phyloP scores from a whole-genome alignment of 2,113 vertebrate species.

The Mola mola region DNA sequence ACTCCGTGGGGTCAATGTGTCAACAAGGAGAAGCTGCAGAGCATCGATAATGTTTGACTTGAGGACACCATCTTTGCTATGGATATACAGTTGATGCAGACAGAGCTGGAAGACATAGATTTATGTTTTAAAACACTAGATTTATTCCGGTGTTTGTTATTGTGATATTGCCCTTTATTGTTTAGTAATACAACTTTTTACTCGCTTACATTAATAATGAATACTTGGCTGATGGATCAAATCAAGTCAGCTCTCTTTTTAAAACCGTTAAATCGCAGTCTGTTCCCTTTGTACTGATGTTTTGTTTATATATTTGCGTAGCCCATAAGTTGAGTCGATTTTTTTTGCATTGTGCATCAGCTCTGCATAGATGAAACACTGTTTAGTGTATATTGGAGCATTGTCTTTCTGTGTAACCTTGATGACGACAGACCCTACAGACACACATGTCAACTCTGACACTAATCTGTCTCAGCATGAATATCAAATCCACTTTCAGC shows the following conservation, averaged over 20 bases:
- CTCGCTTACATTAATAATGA: not conserved
- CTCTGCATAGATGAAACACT: not conserved
- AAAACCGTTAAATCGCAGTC: too few species aligned
- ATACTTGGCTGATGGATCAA: not conserved
- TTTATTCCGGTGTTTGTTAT: not conserved
- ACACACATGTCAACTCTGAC: constrained; percentile 59
- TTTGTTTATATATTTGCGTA: too few species aligned
- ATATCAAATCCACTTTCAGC: constrained; percentile 61
- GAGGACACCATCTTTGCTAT: not conserved
- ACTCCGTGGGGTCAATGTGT: too few species aligned
- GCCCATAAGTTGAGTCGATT: too few species aligned
- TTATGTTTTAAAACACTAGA: not conserved
- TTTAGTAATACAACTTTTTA: too few species aligned
- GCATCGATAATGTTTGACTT: constrained; percentile 10
- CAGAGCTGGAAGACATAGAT: not conserved
- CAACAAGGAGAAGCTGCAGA: too few species aligned
- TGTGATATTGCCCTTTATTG: not conserved
- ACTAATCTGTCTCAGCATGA: constrained; percentile 61
- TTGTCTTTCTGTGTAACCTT: constrained; percentile 60
- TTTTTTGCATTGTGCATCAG: constrained; percentile 7
- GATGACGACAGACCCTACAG: constrained; percentile 47
- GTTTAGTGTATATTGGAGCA: not conserved
- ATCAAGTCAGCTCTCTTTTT: not conserved
- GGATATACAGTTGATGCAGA: not conserved
- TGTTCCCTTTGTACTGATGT: too few species aligned